Conservation (phyloP, 2,113 vertebrate genomes). For the Dendrocopos noguchii region DNA sequence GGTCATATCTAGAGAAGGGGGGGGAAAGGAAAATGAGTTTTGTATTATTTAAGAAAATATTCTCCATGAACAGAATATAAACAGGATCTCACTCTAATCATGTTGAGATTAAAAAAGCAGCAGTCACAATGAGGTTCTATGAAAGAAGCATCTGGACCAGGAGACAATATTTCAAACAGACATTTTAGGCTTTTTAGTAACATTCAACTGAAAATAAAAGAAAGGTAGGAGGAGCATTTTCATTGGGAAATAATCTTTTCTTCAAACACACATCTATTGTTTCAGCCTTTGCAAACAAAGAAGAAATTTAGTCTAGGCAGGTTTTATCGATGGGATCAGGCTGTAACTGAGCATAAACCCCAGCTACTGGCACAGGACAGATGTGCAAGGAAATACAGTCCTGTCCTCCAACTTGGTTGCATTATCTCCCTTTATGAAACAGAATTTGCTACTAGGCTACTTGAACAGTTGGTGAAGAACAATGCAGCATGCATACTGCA, state of each 20-base stretch:
- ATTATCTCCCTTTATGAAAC: not conserved
- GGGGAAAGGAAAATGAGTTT: not conserved
- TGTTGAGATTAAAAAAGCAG: not conserved
- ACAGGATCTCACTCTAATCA: not conserved
- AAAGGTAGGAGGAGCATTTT: not conserved
- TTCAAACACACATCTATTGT: not conserved
- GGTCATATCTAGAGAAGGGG: slow-evolving; percentile 86
- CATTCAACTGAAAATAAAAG: not conserved
- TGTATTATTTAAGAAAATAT: not conserved
- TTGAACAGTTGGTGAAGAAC: not conserved
- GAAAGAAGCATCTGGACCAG: not conserved
- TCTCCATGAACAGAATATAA: slow-evolving; percentile 4
- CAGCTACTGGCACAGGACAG: not conserved
- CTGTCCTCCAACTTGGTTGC: not conserved
- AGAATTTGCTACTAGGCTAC: not conserved
- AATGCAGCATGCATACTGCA: rapidly evolving
- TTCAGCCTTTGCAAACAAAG: not conserved
- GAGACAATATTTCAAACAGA: not conserved
- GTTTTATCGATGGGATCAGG: not conserved
- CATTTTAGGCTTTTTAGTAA: not conserved
- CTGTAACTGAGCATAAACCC: not conserved
- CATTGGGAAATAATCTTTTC: not conserved
- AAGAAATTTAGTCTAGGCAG: not conserved
- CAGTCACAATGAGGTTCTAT: not conserved
- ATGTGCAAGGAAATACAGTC: not conserved